Evolutionary conservation across 2,888 invertebrate genomes (phyloP), one percentile per base, ranked within the genome.

Genomic region (Laothoe populi): DNA sequence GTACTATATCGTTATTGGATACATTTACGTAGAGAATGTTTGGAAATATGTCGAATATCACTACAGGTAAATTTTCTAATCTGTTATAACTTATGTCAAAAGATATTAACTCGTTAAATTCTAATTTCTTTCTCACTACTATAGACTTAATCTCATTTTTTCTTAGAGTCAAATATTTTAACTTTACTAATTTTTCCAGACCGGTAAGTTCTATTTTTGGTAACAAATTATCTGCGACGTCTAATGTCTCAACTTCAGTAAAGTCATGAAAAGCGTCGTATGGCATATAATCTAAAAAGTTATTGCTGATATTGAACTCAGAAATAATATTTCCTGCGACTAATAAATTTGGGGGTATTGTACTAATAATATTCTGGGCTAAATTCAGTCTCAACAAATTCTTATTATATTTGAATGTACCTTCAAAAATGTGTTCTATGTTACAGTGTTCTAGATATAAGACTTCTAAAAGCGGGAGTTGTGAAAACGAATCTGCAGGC

Each of bases 191-290:
- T 70, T 84, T 87, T 74, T 88, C 89, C 66, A 92, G 83, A 53
- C 78, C 93, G 81, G 79, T 96, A 68, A 96, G 94, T 79, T 97
- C 97, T 66, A 97, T 91, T 66, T 94, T 94, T 21, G 94, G 94
- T 75, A 97, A 88, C 61, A 94, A 92, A 78, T 97, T 97, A 63
- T 94, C 94, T 1, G 96, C 94, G 66, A 97, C 80, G 48, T 96
- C 95, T 65, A 97, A 87, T 13, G 93, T 95, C 83, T 97, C 97
- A 69, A 97, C 87, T 7, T 95, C 94, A 46, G 96, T 95, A 64
- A 96, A 93, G 78, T 97, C 97, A 67, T 95, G 90, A 31, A 97
- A 91, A 0, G 96, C 95, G 26, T 95, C 95, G 81, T 97, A 97
- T 0, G 97, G 97, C 66, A 97, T 94, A 64, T 96, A 95, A 60